Evolutionary conservation across 37 sponge, comb jelly and placozoan species (phyloP).

Genomic region (Crambe crambe): DNA sequence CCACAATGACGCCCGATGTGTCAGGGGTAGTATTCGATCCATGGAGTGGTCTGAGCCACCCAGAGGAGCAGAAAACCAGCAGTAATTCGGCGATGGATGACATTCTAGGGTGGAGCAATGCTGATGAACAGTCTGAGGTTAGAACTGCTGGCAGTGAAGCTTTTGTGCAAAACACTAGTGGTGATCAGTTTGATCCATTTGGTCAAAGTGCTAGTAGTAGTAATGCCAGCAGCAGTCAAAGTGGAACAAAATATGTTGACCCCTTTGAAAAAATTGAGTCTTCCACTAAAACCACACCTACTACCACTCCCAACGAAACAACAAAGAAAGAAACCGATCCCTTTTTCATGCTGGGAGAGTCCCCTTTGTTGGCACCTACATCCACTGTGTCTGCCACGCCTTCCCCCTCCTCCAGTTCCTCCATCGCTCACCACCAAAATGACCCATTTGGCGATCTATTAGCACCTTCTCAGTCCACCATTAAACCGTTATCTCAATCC

Average conservation of each 20-base stretch:
- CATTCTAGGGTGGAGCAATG: background rate
- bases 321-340: no score
- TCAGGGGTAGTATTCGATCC: slow-evolving; percentile 1
- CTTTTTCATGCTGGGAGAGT: background rate
- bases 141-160: slow-evolving; percentile 12
- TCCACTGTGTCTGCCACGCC: no score
- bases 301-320: no score
- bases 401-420: background rate
- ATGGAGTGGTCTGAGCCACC: background rate
- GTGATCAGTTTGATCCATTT: slow-evolving; percentile 37
- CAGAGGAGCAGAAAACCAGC: no score
- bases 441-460: no score
- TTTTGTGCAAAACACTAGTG: background rate
- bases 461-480: no score
- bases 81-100: background rate
- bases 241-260: background rate
- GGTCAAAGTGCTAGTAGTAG: background rate
- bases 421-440: background rate
- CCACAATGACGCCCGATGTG: background rate
- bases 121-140: slow-evolving; percentile 12
- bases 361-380: background rate
- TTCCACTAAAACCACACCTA: background rate
- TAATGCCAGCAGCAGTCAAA: background rate
- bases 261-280: background rate
- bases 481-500: no score